These are phyloP conservation scores for Schizopygopsis malacanthus DNA, from an alignment of 2,797 vertebrate species.

Conservation along the genomic window DNA sequence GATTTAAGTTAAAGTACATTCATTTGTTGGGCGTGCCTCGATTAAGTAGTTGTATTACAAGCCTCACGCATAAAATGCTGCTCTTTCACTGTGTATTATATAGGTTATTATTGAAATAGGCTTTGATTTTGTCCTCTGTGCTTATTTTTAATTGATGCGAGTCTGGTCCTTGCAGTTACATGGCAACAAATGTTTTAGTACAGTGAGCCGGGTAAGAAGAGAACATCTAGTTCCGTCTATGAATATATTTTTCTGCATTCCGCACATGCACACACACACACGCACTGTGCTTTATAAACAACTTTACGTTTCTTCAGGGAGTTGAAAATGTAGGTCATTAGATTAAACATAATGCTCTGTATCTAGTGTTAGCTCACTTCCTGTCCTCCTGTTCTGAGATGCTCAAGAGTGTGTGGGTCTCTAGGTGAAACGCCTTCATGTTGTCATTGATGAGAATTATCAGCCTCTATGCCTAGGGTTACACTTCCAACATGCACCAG, in stretches of 20 bases:
- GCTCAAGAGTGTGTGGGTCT: neutral
- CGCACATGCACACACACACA: constrained; percentile 14
- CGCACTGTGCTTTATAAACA: constrained; percentile 15
- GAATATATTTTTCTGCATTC: constrained; percentile 43
- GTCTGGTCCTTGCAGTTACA: constrained; percentile 21
- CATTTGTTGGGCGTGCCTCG: neutral
- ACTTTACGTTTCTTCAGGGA: constrained; percentile 40
- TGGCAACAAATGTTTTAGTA: constrained; percentile 11
- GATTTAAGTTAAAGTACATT: neutral
- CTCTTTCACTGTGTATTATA: neutral
- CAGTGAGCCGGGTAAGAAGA: constrained; percentile 27
- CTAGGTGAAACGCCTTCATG: neutral
- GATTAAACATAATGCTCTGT: constrained; percentile 48
- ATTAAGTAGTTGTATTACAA: neutral
- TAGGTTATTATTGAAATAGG: neutral
- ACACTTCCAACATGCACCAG: constrained; percentile 47
- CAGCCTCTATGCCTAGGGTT: constrained; percentile 57
- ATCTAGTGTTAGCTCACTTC: constrained; percentile 40
- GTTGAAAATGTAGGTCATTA: constrained; percentile 57
- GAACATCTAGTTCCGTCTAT: constrained; percentile 11
- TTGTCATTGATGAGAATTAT: constrained; percentile 29
- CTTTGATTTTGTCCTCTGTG: neutral
- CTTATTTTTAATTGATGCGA: constrained; percentile 1
- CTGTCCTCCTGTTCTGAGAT: constrained; percentile 27
- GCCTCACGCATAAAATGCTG: neutral